Percentiles rank a stretch among this genome's conserved stretches.
These are phyloP conservation scores for Calameuta idolon DNA, from an alignment of 2,888 invertebrate genomes.

Conservation along the genomic window DNA sequence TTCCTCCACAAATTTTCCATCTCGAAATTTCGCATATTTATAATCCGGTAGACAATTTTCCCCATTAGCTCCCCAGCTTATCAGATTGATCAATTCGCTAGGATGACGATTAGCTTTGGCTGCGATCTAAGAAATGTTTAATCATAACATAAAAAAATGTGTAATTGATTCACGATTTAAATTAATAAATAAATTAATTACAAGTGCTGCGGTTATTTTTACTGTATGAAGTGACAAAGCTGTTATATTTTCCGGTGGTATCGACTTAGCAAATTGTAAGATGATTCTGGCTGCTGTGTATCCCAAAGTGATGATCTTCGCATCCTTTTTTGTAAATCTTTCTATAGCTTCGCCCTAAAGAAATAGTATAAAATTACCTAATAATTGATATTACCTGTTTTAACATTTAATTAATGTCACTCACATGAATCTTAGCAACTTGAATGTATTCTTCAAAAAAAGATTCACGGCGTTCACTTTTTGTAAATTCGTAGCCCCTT, in stretches of 20 bases:
- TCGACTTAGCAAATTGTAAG: constrained; percentile 30
- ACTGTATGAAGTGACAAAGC: constrained; percentile 27
- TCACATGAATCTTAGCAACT: constrained; percentile 10
- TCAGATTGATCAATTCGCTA: constrained; percentile 37
- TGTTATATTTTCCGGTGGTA: constrained; percentile 36
- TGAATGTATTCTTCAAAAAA: constrained; percentile 32
- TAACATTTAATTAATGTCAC: background rate
- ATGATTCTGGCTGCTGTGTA: constrained; percentile 33
- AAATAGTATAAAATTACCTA: background rate
- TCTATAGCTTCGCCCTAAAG: constrained; percentile 35
- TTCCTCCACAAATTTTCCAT: constrained; percentile 17
- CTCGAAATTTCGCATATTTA: constrained; percentile 27
- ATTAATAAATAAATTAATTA: constrained; percentile 11
- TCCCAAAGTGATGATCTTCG: constrained; percentile 33
- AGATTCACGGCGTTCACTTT: constrained; percentile 24
- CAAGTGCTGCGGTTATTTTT: constrained; percentile 27
- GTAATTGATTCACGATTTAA: background rate
- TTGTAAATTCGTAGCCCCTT: constrained; percentile 35
- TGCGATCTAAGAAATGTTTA: constrained; percentile 31
- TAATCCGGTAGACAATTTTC: constrained; percentile 30
- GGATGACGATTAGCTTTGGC: constrained; percentile 20
- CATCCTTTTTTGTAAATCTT: constrained; percentile 34
- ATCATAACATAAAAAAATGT: background rate
- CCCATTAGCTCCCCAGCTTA: constrained; percentile 38
- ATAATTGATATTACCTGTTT: background rate